Base-by-base conservation (phyloP, 2,113 vertebrate genomes). In the Xyliphius kryptos region DNA sequence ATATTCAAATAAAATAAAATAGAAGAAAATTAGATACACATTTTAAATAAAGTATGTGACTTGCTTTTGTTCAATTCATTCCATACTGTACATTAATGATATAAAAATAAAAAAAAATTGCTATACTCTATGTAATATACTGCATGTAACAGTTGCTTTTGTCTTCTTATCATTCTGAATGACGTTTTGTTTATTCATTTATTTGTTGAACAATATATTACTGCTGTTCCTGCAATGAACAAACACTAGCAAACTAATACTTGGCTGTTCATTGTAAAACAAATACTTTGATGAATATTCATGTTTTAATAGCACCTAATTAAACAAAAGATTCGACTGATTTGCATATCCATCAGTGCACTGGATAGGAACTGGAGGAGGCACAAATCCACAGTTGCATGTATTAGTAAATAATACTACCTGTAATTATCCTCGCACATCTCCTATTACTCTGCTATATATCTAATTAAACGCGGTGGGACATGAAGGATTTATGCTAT, bases 161-260 rank as follows among this genome's bases (percentile, higher is more conserved):
- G n/a, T n/a, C n/a, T n/a, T n/a, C n/a, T n/a, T n/a, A n/a, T n/a
- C n/a, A n/a, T 15, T 13, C n/a, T 1, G 1, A 22, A 43, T 57
- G n/a, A 46, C 41, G 40, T 22, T 56, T 41, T 41, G 50, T 41
- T 7, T 36, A 17, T 57, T 50, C 36, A 32, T 47, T 66, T 57
- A 48, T 19, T 58, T 58, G 26, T n/a, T 56, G 41, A 26, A 57
- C 15, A 50, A n/a, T 10, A 41, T 41, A 56, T 38, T 19, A 21
- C 44, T 43, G 3, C 54, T 40, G 17, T 57, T 37, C 36, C 36
- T 26, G 54, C 22, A 36, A 49, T 50, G 44, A 49, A 49, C 53
- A 56, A 66, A 11, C 76, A 75, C 76, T 49, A 26, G 2, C 68
- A 77, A 75, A 77, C 78, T 73, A 82, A 81, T 36, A 32, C 59